Percentiles rank a stretch among this genome's conserved stretches.
Conservation (phyloP, 1,140 invertebrate species). For the Phocides pigmalion region DNA sequence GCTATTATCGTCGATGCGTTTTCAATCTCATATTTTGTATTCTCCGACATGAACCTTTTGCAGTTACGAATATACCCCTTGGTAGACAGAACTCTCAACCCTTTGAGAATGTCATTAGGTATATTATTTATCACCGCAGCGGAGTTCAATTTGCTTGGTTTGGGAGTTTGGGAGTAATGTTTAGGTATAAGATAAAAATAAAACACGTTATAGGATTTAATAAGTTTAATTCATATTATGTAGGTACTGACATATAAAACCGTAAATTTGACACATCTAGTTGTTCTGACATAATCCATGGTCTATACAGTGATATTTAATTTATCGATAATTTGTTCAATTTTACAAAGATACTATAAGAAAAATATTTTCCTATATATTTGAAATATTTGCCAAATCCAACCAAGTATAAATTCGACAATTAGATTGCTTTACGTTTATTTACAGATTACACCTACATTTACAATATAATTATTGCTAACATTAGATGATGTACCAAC, state of each 20-base stretch:
- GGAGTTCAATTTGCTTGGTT: too few relatives aligned
- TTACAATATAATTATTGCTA: constrained; percentile 39
- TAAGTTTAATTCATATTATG: constrained; percentile 57
- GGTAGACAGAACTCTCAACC: too few relatives aligned
- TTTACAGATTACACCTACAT: constrained; percentile 29
- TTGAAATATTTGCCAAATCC: background rate
- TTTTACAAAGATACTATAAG: background rate
- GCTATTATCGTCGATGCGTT: too few relatives aligned
- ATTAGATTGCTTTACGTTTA: constrained; percentile 40
- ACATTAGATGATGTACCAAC: constrained; percentile 29
- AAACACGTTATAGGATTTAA: constrained; percentile 32
- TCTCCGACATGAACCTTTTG: too few relatives aligned
- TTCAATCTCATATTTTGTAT: too few relatives aligned
- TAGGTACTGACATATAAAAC: constrained; percentile 54
- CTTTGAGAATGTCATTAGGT: too few relatives aligned
- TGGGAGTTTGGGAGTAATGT: too few relatives aligned
- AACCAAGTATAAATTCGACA: constrained; percentile 40
- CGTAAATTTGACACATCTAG: constrained; percentile 52
- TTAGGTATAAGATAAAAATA: too few relatives aligned
- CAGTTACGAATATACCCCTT: too few relatives aligned
- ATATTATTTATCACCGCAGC: too few relatives aligned
- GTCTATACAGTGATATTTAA: background rate
- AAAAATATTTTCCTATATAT: constrained; percentile 7
- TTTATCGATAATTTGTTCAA: background rate
- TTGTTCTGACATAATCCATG: background rate